Percentiles rank a stretch among this genome's conserved stretches.
phyloP scores from a whole-genome alignment of 2,113 vertebrate genomes.

The Brachionichthys hirsutus region DNA sequence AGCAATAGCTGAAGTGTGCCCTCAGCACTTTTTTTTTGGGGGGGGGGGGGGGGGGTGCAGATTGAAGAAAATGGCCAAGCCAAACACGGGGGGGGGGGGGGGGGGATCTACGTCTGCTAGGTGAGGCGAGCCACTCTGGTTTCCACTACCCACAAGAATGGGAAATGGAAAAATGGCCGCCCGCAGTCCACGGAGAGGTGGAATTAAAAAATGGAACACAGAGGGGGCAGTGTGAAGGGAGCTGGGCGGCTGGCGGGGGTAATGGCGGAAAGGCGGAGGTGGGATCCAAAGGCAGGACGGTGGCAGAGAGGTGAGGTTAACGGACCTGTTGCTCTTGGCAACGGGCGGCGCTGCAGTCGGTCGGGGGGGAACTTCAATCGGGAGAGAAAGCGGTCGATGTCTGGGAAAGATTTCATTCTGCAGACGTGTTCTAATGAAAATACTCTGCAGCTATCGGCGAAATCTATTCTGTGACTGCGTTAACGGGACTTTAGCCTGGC shows the following conservation, averaged over 20 bases:
- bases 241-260: neutral
- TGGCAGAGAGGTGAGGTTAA: conserved; percentile 6
- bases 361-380: conserved; percentile 24
- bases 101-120: conserved; percentile 20
- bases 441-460: neutral
- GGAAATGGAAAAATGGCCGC: conserved; percentile 55
- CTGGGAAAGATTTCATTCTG: conserved; percentile 27
- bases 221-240: conserved; percentile 8
- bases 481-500: neutral
- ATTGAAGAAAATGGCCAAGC: conserved; percentile 53
- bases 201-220: conserved; percentile 29
- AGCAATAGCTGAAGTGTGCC: conserved; percentile 59
- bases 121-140: conserved; percentile 25
- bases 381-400: conserved; percentile 28
- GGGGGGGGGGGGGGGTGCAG: too few species aligned
- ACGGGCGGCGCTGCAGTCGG: conserved; percentile 38
- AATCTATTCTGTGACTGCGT: conserved; percentile 6
- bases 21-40: conserved; percentile 66
- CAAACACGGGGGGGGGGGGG: conserved; percentile 54
- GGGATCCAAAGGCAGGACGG: conserved; percentile 13
- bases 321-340: conserved; percentile 70
- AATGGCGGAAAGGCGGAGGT: conserved; percentile 1
- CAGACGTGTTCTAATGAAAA: neutral
- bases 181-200: conserved; percentile 6
- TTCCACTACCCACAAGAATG: conserved; percentile 40